Percentiles rank a stretch among this genome's conserved stretches.
Conservation (phyloP, 2,797 vertebrate species). For the Mastacembelus armatus region DNA sequence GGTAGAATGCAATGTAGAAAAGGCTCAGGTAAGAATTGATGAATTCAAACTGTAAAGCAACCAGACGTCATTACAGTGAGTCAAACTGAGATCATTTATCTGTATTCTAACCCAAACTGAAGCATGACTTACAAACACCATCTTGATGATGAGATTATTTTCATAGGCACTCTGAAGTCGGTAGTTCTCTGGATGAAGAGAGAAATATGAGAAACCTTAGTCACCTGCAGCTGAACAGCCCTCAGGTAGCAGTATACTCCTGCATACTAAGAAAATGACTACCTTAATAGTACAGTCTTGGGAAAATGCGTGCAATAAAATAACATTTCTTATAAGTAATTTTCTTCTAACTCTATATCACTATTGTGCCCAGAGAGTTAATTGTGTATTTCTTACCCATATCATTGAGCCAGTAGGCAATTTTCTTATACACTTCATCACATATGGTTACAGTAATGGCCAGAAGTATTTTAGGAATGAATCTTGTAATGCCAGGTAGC, state of each 20-base stretch:
- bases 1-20: constrained; percentile 98
- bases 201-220: constrained; percentile 21
- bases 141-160: constrained; percentile 95
- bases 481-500: constrained; percentile 88
- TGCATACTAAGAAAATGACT: not conserved
- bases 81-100: not conserved
- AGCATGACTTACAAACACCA: constrained; percentile 88
- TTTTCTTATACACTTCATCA: constrained; percentile 93
- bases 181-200: constrained; percentile 88
- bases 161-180: constrained; percentile 95
- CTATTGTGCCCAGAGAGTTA: not conserved
- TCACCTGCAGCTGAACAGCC: not conserved
- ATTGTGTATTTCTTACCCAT: constrained; percentile 84
- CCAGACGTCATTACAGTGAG: constrained; percentile 15
- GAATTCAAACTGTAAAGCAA: constrained; percentile 89
- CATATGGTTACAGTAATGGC: constrained; percentile 90
- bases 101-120: not conserved
- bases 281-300: not conserved
- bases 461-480: constrained; percentile 92
- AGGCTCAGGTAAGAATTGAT: constrained; percentile 95
- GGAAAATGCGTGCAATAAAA: not conserved
- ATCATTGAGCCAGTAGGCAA: constrained; percentile 93
- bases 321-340: not conserved
- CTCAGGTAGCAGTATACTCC: not conserved
- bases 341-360: not conserved